Conservation (phyloP, 2,888 invertebrate species). For the Panorpa germanica region DNA sequence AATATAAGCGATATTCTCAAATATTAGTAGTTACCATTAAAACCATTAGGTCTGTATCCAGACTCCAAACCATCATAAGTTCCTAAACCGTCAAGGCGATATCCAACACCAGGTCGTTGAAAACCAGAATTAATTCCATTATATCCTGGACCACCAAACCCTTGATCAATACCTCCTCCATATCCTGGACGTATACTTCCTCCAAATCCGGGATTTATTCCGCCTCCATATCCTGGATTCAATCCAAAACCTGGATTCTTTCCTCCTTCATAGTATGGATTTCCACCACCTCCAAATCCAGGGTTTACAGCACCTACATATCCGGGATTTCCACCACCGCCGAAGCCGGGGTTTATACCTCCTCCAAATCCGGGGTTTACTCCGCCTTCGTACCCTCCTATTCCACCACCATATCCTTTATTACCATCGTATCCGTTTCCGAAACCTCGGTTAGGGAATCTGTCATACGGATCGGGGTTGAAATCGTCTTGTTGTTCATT, state of each 20-base stretch:
- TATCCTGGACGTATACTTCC: constrained; percentile 9
- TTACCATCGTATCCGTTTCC: not conserved
- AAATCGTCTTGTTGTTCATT: no score
- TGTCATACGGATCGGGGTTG: no score
- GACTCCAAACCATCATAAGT: no score
- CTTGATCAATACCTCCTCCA: constrained; percentile 14
- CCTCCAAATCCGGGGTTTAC: constrained; percentile 1
- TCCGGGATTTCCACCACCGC: not conserved
- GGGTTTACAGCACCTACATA: not conserved
- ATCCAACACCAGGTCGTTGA: no score
- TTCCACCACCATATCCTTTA: not conserved
- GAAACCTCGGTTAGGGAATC: not conserved
- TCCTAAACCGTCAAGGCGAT: no score
- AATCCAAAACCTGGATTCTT: no score
- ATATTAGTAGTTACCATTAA: no score
- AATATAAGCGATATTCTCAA: no score
- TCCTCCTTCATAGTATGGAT: no score
- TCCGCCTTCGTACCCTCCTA: constrained; percentile 1
- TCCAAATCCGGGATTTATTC: not conserved
- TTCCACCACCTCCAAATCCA: not conserved
- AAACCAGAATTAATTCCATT: constrained; percentile 6
- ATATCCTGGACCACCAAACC: constrained; percentile 14
- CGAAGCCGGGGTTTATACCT: not conserved
- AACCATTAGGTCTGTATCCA: no score
- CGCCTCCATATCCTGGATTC: not conserved